Conservation (phyloP, 2,888 invertebrate genomes). For the Xestia rhomboidea region DNA sequence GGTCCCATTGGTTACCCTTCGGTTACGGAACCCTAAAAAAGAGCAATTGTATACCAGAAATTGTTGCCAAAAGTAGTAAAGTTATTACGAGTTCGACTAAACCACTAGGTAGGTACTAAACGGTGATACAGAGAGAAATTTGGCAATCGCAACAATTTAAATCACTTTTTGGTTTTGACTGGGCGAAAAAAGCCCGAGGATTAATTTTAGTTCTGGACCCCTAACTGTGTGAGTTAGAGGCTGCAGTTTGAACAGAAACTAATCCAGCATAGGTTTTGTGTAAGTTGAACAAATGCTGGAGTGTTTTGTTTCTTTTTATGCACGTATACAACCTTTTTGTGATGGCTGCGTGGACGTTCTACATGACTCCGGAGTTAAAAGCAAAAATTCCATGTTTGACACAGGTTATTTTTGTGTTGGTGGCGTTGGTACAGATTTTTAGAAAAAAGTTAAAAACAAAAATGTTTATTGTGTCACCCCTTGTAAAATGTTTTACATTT, state of each 20-base stretch:
- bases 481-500: no score
- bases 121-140: neutral
- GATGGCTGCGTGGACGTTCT: neutral
- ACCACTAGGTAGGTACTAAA: neutral
- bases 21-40: no score
- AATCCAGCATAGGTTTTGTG: constrained; percentile 7
- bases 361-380: neutral
- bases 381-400: neutral
- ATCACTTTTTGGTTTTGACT: neutral
- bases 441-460: neutral
- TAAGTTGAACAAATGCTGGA: neutral
- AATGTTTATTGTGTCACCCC: no score
- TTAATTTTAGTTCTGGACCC: neutral
- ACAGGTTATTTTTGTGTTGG: neutral
- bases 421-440: neutral
- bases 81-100: neutral
- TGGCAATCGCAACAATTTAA: neutral
- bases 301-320: neutral
- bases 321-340: neutral
- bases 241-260: constrained; percentile 16
- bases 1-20: no score
- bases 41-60: neutral
- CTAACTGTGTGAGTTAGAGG: neutral
- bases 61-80: neutral
- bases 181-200: neutral